Conservation (phyloP, 2,888 invertebrate species). For the Pristionchus maxplancki region DNA sequence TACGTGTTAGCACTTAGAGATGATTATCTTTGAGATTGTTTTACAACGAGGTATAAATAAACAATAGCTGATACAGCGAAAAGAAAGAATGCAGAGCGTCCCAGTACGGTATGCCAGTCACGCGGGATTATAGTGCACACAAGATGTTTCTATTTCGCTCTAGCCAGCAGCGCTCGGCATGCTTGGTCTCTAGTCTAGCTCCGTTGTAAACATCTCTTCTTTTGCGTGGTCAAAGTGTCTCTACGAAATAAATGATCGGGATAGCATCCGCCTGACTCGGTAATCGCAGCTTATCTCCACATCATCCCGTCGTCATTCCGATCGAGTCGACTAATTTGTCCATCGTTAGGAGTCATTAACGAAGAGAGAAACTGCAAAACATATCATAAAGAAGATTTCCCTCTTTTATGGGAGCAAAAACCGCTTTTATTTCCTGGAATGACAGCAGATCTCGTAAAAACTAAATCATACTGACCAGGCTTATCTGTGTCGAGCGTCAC, state of each 20-base stretch:
- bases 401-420: background rate
- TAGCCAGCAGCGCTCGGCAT: background rate
- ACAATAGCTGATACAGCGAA: too few relatives aligned
- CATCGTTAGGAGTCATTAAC: background rate
- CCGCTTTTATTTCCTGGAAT: background rate
- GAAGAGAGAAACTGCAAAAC: background rate
- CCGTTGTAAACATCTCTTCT: background rate
- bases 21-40: background rate
- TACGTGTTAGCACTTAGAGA: background rate
- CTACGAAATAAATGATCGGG: conserved; percentile 1
- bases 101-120: background rate
- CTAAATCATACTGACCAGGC: background rate
- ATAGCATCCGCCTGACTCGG: background rate
- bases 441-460: background rate
- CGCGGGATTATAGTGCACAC: background rate
- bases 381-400: background rate
- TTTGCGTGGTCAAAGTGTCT: background rate
- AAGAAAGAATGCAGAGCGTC: background rate
- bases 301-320: background rate
- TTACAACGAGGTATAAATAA: too few relatives aligned
- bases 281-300: background rate
- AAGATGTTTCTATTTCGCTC: background rate
- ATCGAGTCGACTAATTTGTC: background rate
- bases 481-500: background rate
- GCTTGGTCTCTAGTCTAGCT: background rate